Conservation (phyloP, 2,113 vertebrate species). For the Halichoerus grypus region DNA sequence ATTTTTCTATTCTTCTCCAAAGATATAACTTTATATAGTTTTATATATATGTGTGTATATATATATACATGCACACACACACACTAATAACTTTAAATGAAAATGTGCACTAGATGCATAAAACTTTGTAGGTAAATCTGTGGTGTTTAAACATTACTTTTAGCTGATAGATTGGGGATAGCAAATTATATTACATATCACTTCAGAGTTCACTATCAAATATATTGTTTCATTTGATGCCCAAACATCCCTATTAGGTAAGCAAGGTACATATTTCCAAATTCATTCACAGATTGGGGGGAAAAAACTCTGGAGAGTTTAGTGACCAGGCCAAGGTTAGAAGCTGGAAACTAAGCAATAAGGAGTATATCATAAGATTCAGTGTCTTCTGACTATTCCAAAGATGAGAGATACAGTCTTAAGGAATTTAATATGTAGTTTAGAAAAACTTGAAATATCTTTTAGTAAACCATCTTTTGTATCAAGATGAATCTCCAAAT, state of each 20-base stretch:
- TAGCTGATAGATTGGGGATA: neutral
- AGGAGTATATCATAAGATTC: neutral
- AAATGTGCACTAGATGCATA: neutral
- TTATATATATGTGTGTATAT: no score
- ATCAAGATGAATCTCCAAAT: neutral
- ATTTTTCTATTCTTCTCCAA: neutral
- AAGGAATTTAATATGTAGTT: neutral
- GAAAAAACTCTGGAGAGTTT: neutral
- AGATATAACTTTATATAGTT: neutral
- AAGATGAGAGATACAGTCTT: neutral
- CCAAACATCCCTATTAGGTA: neutral
- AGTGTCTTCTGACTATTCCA: neutral
- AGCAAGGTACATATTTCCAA: neutral
- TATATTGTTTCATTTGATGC: neutral
- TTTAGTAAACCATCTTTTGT: neutral
- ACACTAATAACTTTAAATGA: neutral
- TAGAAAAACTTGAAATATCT: neutral
- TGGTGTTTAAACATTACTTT: neutral
- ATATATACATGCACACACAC: no score
- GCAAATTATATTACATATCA: neutral
- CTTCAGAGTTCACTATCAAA: neutral
- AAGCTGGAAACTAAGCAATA: neutral
- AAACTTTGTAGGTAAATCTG: neutral
- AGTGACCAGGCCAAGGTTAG: neutral
- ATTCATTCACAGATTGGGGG: neutral